Evolutionary conservation across 2,797 vertebrate species (phyloP).

Genomic region (Benthosema pterotum): DNA sequence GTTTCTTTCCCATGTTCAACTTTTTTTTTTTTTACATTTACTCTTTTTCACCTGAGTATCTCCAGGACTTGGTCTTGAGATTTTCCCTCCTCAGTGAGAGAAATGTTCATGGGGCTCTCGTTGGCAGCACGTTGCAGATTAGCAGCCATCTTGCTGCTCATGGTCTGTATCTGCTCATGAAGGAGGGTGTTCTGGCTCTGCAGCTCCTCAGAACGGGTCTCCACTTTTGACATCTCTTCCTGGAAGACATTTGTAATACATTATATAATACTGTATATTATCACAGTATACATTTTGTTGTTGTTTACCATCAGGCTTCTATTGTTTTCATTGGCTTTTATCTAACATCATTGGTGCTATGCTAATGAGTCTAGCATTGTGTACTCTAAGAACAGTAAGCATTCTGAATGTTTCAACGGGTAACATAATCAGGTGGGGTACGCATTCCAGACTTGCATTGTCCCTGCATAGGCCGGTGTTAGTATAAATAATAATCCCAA

Average conservation of each 20-base stretch:
- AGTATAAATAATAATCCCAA: too few relatives aligned
- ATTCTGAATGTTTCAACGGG: not conserved
- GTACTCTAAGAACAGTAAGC: too few relatives aligned
- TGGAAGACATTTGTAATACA: constrained; percentile 43
- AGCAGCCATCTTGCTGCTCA: constrained; percentile 89
- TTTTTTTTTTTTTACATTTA: too few relatives aligned
- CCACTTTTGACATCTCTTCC: constrained; percentile 90
- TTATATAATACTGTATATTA: not conserved
- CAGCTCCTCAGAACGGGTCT: constrained; percentile 85
- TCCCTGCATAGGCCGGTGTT: too few relatives aligned
- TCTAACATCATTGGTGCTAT: too few relatives aligned
- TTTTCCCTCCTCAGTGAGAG: constrained; percentile 91
- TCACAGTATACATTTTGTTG: too few relatives aligned
- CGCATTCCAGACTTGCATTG: too few relatives aligned
- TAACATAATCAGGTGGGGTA: too few relatives aligned
- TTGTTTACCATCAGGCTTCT: too few relatives aligned
- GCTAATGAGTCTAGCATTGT: too few relatives aligned
- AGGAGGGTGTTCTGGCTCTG: constrained; percentile 92
- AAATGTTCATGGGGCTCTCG: constrained; percentile 81
- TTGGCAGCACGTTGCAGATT: constrained; percentile 82
- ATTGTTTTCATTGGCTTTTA: too few relatives aligned
- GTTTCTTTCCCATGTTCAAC: too few relatives aligned
- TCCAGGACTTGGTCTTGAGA: constrained; percentile 96
- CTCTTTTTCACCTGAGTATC: constrained; percentile 87
- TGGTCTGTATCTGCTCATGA: constrained; percentile 92